phyloP scores from a whole-genome alignment of 2,797 vertebrate genomes.

The Eupleurogrammus muticus region DNA sequence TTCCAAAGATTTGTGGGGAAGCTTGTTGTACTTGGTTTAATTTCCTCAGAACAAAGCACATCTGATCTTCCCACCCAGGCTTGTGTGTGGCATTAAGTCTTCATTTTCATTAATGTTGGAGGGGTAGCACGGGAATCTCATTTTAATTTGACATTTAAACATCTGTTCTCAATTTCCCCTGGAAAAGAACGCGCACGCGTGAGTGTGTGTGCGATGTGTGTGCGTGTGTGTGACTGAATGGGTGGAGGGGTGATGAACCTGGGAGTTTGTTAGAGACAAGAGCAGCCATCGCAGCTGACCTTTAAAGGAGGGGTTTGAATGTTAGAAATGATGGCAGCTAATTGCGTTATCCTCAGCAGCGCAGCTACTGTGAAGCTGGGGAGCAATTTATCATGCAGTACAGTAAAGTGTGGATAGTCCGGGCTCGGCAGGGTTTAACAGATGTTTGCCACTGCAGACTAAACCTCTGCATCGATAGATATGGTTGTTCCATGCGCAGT shows the following conservation, averaged over 20 bases:
- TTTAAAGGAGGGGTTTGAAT: constrained; percentile 55
- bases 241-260: constrained; percentile 57
- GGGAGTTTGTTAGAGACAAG: constrained; percentile 44
- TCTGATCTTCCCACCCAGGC: constrained; percentile 79
- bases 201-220: constrained; percentile 14
- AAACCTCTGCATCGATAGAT: constrained; percentile 49
- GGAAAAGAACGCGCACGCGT: constrained; percentile 42
- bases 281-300: constrained; percentile 60
- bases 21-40: constrained; percentile 84
- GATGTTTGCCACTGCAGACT: constrained; percentile 50
- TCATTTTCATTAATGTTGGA: constrained; percentile 86
- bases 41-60: constrained; percentile 86
- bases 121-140: constrained; percentile 82
- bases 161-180: constrained; percentile 86
- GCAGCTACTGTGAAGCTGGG: constrained; percentile 53
- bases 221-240: constrained; percentile 7
- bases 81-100: constrained; percentile 82
- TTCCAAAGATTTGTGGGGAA: constrained; percentile 68
- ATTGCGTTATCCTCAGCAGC: constrained; percentile 63
- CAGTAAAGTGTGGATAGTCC: constrained; percentile 26
- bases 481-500: constrained; percentile 45
- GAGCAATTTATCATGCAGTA: constrained; percentile 48
- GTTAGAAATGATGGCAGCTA: constrained; percentile 65
- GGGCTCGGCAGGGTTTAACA: constrained; percentile 26
- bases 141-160: constrained; percentile 89